Evolutionary conservation across 2,888 invertebrate genomes (phyloP).

Genomic region (Xanthostigma xanthostigma): DNA sequence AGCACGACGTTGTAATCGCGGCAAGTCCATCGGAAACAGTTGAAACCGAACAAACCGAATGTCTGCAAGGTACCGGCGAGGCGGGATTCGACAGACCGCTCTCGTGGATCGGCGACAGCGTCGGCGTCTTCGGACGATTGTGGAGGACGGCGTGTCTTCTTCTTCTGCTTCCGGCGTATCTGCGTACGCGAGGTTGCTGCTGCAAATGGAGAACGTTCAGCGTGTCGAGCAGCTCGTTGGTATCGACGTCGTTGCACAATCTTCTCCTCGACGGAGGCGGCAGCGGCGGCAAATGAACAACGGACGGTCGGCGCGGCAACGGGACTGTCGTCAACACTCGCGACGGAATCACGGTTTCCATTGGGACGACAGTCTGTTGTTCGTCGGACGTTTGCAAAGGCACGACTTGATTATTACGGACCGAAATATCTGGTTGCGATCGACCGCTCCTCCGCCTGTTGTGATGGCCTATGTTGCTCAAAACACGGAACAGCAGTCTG

Average conservation of each 20-base stretch:
- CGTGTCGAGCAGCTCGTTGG: constrained; percentile 28
- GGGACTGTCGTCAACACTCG: constrained; percentile 23
- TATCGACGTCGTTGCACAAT: constrained; percentile 20
- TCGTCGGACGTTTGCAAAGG: constrained; percentile 17
- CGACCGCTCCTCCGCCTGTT: constrained; percentile 8
- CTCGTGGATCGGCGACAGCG: constrained; percentile 53
- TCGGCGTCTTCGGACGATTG: constrained; percentile 31
- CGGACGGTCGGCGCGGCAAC: constrained; percentile 20
- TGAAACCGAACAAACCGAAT: background rate
- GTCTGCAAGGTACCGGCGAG: constrained; percentile 29
- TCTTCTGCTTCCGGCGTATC: constrained; percentile 9
- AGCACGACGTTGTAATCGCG: too few relatives aligned
- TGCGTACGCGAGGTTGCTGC: too few relatives aligned
- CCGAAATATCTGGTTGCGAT: constrained; percentile 11
- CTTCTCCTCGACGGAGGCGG: constrained; percentile 30
- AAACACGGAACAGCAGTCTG: constrained; percentile 26
- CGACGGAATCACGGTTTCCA: background rate
- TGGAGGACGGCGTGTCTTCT: constrained; percentile 22
- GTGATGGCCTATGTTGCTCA: constrained; percentile 18
- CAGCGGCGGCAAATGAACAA: constrained; percentile 18
- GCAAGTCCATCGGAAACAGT: too few relatives aligned
- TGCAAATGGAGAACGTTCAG: constrained; percentile 22
- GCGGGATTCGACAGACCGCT: constrained; percentile 56
- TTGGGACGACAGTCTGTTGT: background rate
- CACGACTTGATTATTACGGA: constrained; percentile 27